These are phyloP conservation scores for Agonopterix arenella DNA, from an alignment of 2,888 invertebrate genomes.

Conservation along the genomic window DNA sequence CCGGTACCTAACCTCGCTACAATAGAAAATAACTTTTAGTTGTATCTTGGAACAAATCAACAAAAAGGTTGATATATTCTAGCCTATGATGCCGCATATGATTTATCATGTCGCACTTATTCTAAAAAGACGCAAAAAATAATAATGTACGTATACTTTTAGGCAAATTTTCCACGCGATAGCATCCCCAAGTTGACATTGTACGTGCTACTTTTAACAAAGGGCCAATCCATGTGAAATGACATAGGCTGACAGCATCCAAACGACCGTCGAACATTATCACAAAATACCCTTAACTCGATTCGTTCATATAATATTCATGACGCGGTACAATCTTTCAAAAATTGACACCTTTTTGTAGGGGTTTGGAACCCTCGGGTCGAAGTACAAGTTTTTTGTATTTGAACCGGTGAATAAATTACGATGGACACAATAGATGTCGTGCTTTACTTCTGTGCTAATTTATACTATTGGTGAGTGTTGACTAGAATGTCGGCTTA, in stretches of 20 bases:
- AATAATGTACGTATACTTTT: no score
- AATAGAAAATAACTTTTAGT: no score
- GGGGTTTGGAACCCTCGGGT: constrained; percentile 40
- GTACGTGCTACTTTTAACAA: constrained; percentile 74
- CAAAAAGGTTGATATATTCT: no score
- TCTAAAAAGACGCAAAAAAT: constrained; percentile 4
- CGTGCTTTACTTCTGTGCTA: constrained; percentile 41
- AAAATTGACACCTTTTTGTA: constrained; percentile 74
- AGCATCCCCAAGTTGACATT: constrained; percentile 45
- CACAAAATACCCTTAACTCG: constrained; percentile 74
- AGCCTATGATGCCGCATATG: no score
- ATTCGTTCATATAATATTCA: constrained; percentile 76
- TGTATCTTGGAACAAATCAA: no score
- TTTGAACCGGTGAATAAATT: constrained; percentile 69
- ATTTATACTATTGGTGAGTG: constrained; percentile 31
- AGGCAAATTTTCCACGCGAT: constrained; percentile 11
- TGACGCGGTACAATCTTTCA: constrained; percentile 74
- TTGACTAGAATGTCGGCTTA: no score
- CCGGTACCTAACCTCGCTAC: no score
- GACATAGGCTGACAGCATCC: constrained; percentile 73
- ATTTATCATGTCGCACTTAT: no score
- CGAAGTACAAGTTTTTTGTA: constrained; percentile 68
- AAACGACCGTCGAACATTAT: constrained; percentile 69
- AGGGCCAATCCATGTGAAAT: constrained; percentile 72
- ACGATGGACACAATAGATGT: constrained; percentile 46